These are phyloP conservation scores for Ictalurus furcatus DNA, from an alignment of 2,113 vertebrate genomes.

Conservation along the genomic window DNA sequence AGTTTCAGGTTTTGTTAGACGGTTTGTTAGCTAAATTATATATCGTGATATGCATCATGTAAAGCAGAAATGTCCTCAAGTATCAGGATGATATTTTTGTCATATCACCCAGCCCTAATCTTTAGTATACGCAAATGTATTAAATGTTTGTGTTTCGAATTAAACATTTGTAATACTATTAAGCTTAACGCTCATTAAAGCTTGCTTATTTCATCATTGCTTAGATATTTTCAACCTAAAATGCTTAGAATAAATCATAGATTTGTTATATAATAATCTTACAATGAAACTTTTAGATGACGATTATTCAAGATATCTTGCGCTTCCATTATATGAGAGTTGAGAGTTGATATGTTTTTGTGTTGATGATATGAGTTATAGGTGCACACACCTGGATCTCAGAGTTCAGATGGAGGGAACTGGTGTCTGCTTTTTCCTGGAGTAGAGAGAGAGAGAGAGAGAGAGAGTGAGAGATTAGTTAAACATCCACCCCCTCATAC, in stretches of 20 bases:
- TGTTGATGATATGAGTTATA: background rate
- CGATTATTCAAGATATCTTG: background rate
- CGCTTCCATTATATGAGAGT: background rate
- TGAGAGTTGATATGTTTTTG: background rate
- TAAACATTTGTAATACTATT: background rate
- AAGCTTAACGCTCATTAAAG: background rate
- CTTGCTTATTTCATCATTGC: background rate
- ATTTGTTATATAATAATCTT: background rate
- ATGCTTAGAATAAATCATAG: background rate
- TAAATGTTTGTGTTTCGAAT: background rate
- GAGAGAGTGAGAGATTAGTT: conserved; percentile 5
- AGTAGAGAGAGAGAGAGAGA: conserved; percentile 37
- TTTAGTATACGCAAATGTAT: too few relatives aligned
- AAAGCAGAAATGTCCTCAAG: too few relatives aligned
- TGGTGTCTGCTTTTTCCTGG: conserved; percentile 89
- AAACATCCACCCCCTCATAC: background rate
- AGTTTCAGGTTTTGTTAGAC: too few relatives aligned
- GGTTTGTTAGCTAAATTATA: too few relatives aligned
- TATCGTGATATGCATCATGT: too few relatives aligned
- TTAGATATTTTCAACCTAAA: background rate
- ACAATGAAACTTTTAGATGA: background rate
- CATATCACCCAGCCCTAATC: too few relatives aligned
- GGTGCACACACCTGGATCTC: conserved; percentile 85
- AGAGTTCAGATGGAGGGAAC: conserved; percentile 86
- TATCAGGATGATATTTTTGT: too few relatives aligned